Conservation (phyloP, 2,113 vertebrate species). For the Myrmecobius fasciatus region DNA sequence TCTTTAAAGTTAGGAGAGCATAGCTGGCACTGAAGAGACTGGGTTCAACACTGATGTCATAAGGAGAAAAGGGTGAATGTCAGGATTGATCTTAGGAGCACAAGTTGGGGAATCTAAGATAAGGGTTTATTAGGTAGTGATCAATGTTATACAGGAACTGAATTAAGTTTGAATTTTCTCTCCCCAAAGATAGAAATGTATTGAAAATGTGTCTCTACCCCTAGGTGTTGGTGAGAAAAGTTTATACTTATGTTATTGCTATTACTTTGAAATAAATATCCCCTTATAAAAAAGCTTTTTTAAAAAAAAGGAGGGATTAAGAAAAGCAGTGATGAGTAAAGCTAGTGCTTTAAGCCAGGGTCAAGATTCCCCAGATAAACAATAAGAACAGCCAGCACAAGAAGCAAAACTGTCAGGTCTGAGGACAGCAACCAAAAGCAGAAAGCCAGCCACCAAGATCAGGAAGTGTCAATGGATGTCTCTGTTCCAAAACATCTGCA, state of each 20-base stretch:
- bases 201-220: too few relatives aligned
- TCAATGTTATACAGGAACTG: too few relatives aligned
- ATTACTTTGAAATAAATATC: background rate
- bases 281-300: background rate
- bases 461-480: background rate
- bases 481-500: conserved; percentile 2
- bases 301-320: background rate
- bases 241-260: background rate
- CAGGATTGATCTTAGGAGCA: too few relatives aligned
- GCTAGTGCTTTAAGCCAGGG: background rate
- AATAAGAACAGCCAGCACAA: background rate
- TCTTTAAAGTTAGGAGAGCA: too few relatives aligned
- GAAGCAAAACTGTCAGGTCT: background rate
- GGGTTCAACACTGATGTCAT: too few relatives aligned
- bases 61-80: too few relatives aligned
- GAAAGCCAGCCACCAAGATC: background rate
- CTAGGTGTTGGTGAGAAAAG: background rate
- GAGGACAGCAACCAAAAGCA: background rate
- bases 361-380: background rate
- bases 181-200: too few relatives aligned
- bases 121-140: too few relatives aligned
- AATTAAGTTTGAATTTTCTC: too few relatives aligned
- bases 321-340: background rate
- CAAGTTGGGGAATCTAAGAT: too few relatives aligned
- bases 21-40: too few relatives aligned